A percentile compares a stretch with the other conserved stretches of the same genome.
Evolutionary conservation across 2,797 vertebrate genomes (phyloP).

Genomic region (Tapera naevia): DNA sequence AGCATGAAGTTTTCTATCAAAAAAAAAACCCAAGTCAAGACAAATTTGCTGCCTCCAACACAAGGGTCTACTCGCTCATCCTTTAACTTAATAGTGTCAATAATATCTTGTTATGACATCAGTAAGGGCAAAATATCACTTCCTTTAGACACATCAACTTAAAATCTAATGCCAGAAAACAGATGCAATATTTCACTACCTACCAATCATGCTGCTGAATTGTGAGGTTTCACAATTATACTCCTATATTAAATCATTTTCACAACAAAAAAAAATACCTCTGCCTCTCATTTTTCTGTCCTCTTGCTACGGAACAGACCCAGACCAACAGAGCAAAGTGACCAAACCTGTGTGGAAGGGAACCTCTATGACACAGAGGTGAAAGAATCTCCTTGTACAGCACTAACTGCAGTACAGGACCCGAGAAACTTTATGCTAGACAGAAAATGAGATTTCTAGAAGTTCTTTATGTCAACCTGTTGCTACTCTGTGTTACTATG

Average conservation of each 20-base stretch:
- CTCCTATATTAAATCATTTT: neutral
- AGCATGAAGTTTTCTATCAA: neutral
- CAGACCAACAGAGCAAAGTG: neutral
- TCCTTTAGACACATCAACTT: neutral
- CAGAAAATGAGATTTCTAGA: neutral
- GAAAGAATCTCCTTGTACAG: neutral
- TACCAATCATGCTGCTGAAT: neutral
- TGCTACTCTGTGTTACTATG: neutral
- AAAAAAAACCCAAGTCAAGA: neutral
- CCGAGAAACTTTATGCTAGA: neutral
- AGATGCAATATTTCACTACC: neutral
- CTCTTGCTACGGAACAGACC: neutral
- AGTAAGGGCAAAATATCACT: neutral
- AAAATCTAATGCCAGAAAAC: neutral
- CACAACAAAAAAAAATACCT: neutral
- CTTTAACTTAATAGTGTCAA: neutral
- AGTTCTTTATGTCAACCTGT: neutral
- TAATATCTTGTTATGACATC: neutral
- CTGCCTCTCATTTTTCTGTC: neutral
- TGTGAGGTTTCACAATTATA: neutral
- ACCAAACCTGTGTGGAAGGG: neutral
- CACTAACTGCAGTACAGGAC: neutral
- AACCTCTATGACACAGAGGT: fast-evolving
- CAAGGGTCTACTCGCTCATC: neutral
- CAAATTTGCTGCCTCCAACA: neutral